Evolutionary conservation across 2,888 invertebrate species (phyloP).

Genomic region (Thysanoteuthis rhombus): DNA sequence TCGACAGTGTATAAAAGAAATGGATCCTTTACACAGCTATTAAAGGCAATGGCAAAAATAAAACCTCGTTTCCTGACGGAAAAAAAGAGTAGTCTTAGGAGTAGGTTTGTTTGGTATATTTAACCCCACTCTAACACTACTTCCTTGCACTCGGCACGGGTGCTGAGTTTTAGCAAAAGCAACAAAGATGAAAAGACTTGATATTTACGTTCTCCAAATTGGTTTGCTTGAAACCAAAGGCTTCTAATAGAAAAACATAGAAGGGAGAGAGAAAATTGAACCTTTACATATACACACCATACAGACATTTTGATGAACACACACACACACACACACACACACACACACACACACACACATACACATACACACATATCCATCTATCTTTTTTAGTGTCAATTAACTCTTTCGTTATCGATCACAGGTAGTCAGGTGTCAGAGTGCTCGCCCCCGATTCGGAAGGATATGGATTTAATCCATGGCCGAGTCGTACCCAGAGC

Average conservation of each 20-base stretch:
- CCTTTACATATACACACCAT: background rate
- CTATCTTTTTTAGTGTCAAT: too few species aligned
- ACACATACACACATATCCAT: too few species aligned
- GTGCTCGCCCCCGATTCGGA: too few species aligned
- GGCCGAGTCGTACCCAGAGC: too few species aligned
- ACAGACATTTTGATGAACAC: too few species aligned
- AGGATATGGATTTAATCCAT: too few species aligned
- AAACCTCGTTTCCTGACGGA: too few species aligned
- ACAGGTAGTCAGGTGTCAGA: too few species aligned
- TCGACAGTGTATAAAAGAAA: background rate
- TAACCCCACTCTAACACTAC: background rate
- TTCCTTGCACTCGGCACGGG: background rate
- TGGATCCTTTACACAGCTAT: background rate
- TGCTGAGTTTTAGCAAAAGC: background rate
- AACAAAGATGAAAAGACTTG: background rate
- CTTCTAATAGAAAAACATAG: background rate
- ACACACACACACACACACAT: too few species aligned
- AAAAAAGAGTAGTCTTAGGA: background rate
- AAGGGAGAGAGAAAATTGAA: background rate
- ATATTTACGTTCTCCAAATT: background rate
- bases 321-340: background rate
- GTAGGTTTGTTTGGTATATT: background rate
- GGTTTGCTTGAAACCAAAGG: background rate
- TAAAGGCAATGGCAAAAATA: background rate
- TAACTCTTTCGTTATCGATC: too few species aligned